These are phyloP conservation scores for Cisticola juncidis DNA, from an alignment of 2,113 vertebrate species.

Conservation along the genomic window DNA sequence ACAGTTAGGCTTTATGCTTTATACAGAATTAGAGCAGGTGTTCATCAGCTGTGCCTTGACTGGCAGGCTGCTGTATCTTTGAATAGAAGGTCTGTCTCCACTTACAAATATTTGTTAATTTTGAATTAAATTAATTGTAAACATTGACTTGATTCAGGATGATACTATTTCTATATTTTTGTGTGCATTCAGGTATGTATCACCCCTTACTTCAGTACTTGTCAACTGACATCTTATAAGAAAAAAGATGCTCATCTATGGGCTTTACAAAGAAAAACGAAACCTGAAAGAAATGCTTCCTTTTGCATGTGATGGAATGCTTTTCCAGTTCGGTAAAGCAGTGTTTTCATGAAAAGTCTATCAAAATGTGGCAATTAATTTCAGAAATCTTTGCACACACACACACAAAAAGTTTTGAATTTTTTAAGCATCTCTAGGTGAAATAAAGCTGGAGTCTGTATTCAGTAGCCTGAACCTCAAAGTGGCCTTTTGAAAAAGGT, in stretches of 20 bases:
- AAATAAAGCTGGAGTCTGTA: background rate
- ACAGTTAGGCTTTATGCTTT: slow-evolving; percentile 10
- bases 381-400: background rate
- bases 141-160: background rate
- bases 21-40: slow-evolving; percentile 41
- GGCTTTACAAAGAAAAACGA: background rate
- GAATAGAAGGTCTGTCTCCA: background rate
- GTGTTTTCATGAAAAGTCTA: background rate
- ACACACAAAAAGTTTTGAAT: background rate
- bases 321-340: background rate
- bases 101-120: slow-evolving; percentile 29
- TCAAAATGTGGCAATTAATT: background rate
- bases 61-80: slow-evolving; percentile 22
- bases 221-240: background rate
- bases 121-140: slow-evolving; percentile 42
- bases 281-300: background rate
- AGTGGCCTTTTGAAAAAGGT: slow-evolving; percentile 24
- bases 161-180: background rate
- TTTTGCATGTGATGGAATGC: background rate
- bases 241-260: background rate
- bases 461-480: slow-evolving; percentile 1
- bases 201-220: background rate
- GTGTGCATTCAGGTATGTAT: background rate
- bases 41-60: slow-evolving; percentile 10
- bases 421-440: background rate